Evolutionary conservation across 2,888 invertebrate species (phyloP), one percentile per base, ranked within the genome.

Genomic region (Dicranocentrus wangi): DNA sequence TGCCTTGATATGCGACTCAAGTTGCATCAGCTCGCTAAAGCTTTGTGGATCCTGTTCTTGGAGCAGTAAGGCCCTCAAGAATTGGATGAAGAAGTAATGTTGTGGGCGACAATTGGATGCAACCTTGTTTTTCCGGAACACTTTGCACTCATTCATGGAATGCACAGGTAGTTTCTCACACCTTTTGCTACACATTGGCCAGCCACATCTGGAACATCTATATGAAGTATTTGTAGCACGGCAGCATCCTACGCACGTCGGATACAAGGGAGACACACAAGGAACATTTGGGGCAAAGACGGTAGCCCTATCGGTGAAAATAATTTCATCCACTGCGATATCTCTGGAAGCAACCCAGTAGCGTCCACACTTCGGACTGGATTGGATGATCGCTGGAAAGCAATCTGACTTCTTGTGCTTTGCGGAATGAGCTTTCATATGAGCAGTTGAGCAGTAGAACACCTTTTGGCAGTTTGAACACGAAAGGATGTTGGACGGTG

Each of bases 231-330:
- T 78, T 0, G 81, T 81, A 1, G 53, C 65, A 2, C 81, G 32
- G 19, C 78, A 81, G 42, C 83, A 83, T 1, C 83, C 81, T 13
- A 83, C 42, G 47, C 83, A 83, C 0, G 83, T 83, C 10, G 83
- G 83, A 47, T 83, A 83, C 10, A 80, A 17, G 1, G 60, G 58
- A 8, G 75, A 76, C 1, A 55, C 13, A 23, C 27, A 19, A 8
- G 75, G 70, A 32, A 73, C 27, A 15, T 75, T 75, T 2, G 81
- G 81, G n/a, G 73, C 63, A 1, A 70, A 10, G n/a, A 75, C 61
- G 0, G 63, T 25, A 10, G 81, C 75, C 17, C 23, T 55, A n/a
- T 81, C 81, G 8, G 53, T 23, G 25, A 55, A 81, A 27, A 81
- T 81, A 0, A 81, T 55, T 42, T 81, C 81, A n/a, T 70, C 81